phyloP scores from a whole-genome alignment of 1,140 invertebrate species.

The Diprion similis region DNA sequence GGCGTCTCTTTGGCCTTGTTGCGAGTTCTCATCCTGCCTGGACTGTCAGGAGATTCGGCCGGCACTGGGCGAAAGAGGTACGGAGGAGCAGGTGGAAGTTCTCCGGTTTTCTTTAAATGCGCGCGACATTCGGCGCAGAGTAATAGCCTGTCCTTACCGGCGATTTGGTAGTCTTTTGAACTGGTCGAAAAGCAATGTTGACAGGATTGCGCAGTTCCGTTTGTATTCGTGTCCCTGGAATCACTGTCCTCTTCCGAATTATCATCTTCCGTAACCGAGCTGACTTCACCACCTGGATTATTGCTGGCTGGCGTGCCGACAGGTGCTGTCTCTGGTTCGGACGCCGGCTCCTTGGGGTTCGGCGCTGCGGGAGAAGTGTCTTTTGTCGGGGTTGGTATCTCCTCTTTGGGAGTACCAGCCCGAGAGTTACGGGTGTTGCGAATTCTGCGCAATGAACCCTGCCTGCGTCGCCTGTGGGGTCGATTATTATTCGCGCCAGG shows the following conservation, averaged over 20 bases:
- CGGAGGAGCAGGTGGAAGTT: conserved; percentile 71
- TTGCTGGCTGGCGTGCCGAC: conserved; percentile 42
- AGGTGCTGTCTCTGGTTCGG: conserved; percentile 45
- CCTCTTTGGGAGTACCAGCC: conserved; percentile 70
- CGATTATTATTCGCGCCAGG: conserved; percentile 95
- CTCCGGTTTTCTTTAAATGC: conserved; percentile 85
- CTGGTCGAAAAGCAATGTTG: conserved; percentile 66
- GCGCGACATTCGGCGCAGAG: conserved; percentile 84
- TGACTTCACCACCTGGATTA: conserved; percentile 72
- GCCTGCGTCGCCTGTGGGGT: conserved; percentile 86
- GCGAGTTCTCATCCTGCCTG: conserved; percentile 86
- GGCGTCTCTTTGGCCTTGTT: conserved; percentile 82
- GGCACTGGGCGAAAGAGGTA: conserved; percentile 79
- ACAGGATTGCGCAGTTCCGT: conserved; percentile 56
- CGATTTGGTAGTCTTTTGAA: conserved; percentile 74
- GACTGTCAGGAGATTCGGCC: conserved; percentile 78
- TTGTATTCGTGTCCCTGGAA: conserved; percentile 74
- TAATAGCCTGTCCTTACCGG: conserved; percentile 77
- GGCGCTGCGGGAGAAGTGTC: conserved; percentile 57
- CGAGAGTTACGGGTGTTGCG: conserved; percentile 79
- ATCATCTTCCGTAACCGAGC: conserved; percentile 94
- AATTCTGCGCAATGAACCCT: conserved; percentile 88
- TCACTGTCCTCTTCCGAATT: conserved; percentile 94
- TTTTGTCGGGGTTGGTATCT: conserved; percentile 58
- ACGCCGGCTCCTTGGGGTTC: conserved; percentile 45